A percentile compares a stretch with the other conserved stretches of the same genome.
Conservation (phyloP, 2,113 vertebrate species). For the Clarias magur region DNA sequence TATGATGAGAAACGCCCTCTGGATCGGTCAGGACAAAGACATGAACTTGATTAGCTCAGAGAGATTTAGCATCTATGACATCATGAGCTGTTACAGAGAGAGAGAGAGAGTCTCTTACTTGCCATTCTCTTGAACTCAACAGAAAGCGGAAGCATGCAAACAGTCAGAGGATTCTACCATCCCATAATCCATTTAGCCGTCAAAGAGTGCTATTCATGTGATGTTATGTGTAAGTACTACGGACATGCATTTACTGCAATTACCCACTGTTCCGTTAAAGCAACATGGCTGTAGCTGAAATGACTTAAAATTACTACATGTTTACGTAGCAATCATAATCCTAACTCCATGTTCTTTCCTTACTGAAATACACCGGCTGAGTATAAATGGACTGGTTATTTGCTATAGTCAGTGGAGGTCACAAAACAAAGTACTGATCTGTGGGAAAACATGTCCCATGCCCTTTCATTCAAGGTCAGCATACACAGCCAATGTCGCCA, state of each 20-base stretch:
- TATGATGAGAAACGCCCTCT: constrained; percentile 65
- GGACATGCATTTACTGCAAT: constrained; percentile 38
- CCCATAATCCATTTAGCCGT: constrained; percentile 52
- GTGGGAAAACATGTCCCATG: constrained; percentile 42
- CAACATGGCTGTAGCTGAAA: constrained; percentile 18
- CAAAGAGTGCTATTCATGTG: constrained; percentile 53
- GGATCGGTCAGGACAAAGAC: constrained; percentile 71
- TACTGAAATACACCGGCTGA: constrained; percentile 14
- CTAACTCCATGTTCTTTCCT: constrained; percentile 5
- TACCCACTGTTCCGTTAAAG: constrained; percentile 21
- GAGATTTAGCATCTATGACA: constrained; percentile 77
- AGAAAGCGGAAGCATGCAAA: constrained; percentile 47
- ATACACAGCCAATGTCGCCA: constrained; percentile 53
- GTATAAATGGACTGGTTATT: constrained; percentile 7
- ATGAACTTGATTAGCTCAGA: constrained; percentile 75
- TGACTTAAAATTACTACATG: constrained; percentile 21
- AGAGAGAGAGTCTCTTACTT: constrained; percentile 45
- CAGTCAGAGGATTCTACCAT: constrained; percentile 41
- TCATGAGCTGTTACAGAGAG: constrained; percentile 63
- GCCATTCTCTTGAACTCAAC: constrained; percentile 52
- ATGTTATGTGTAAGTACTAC: constrained; percentile 47
- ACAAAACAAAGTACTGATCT: constrained; percentile 36
- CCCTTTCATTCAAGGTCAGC: constrained; percentile 69
- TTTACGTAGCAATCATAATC: constrained; percentile 39
- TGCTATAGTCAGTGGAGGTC: constrained; percentile 11